phyloP scores from a whole-genome alignment of 2,888 invertebrate species.

The Lasioglossum pauxillum region DNA sequence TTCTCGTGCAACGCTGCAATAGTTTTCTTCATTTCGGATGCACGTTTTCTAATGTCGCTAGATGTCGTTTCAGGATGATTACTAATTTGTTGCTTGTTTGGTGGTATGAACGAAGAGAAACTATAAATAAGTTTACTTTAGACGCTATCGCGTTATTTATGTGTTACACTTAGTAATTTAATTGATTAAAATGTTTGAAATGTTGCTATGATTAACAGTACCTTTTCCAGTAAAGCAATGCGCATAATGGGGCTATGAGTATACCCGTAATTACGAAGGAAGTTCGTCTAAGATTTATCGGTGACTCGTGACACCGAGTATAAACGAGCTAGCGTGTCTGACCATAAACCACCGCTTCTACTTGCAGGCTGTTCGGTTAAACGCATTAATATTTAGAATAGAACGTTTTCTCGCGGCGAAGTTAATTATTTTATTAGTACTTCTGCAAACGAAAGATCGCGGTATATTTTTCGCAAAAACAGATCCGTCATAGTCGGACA shows the following conservation, averaged over 20 bases:
- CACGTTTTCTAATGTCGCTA: constrained; percentile 27
- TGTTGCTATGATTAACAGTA: neutral
- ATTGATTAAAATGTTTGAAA: neutral
- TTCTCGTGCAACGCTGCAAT: constrained; percentile 5
- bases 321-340: neutral
- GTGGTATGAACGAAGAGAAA: no score
- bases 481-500: neutral
- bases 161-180: no score
- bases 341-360: neutral
- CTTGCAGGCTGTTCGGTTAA: neutral
- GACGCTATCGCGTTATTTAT: no score
- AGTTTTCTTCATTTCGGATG: constrained; percentile 39
- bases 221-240: neutral
- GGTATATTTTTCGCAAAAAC: neutral
- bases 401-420: neutral
- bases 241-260: neutral
- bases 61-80: neutral
- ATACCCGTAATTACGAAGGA: neutral
- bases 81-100: neutral
- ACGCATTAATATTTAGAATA: neutral
- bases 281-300: neutral
- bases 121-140: no score
- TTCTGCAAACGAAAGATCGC: neutral
- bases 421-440: neutral
- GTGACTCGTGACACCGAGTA: neutral